These are phyloP conservation scores for Scopus umbretta DNA, from an alignment of 2,113 vertebrate genomes.

Conservation along the genomic window DNA sequence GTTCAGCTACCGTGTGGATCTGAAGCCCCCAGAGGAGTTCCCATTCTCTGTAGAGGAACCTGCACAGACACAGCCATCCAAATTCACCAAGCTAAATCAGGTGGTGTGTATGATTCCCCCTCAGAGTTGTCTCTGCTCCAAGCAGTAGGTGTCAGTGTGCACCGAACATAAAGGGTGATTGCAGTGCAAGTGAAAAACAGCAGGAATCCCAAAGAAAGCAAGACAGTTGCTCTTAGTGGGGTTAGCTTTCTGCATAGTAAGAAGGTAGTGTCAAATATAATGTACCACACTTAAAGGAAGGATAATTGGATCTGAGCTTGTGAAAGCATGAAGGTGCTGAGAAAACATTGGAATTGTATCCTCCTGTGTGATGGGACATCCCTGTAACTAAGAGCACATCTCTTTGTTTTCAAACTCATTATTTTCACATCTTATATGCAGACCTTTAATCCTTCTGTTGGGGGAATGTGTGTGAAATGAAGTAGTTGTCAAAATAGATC, in stretches of 20 bases:
- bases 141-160: constrained; percentile 52
- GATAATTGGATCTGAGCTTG: not conserved
- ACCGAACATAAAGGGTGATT: not conserved
- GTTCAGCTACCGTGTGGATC: accelerated
- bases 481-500: not conserved
- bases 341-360: not conserved
- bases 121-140: not conserved
- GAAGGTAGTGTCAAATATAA: not conserved
- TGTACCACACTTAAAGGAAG: not conserved
- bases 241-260: not conserved
- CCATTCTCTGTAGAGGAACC: not conserved
- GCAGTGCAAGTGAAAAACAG: not conserved
- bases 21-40: not conserved
- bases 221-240: not conserved
- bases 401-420: not conserved
- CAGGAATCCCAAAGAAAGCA: not conserved
- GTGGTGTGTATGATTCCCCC: not conserved
- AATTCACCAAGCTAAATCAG: not conserved
- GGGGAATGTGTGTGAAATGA: not conserved
- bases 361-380: not conserved
- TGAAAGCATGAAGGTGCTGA: not conserved
- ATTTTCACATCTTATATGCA: not conserved
- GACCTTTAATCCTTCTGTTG: not conserved
- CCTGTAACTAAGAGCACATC: not conserved
- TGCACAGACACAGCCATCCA: not conserved